Evolutionary conservation across 2,113 vertebrate species (phyloP).

Genomic region (Hucho hucho): DNA sequence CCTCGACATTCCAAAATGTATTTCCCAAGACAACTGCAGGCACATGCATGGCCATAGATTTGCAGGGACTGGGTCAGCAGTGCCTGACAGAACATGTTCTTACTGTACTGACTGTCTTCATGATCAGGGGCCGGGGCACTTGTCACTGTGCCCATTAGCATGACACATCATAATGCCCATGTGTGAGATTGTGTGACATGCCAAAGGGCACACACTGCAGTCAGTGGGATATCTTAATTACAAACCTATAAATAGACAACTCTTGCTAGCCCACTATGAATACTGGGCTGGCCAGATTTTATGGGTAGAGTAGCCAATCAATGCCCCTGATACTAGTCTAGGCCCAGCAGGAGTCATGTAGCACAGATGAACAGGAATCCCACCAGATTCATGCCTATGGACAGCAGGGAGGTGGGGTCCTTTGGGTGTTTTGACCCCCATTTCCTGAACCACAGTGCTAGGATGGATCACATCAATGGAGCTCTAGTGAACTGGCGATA

Average conservation of each 20-base stretch:
- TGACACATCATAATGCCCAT: conserved; percentile 46
- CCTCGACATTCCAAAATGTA: conserved; percentile 58
- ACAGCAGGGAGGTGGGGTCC: conserved; percentile 14
- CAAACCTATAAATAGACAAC: conserved; percentile 44
- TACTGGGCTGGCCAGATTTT: conserved; percentile 29
- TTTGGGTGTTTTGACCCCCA: conserved; percentile 21
- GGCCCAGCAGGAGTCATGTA: conserved; percentile 23
- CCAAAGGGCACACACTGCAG: conserved; percentile 48
- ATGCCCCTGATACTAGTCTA: conserved; percentile 30
- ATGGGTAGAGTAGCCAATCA: conserved; percentile 21
- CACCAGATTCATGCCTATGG: conserved; percentile 13
- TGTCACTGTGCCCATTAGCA: conserved; percentile 24
- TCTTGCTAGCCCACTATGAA: conserved; percentile 32
- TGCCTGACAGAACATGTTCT: conserved; percentile 18
- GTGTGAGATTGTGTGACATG: conserved; percentile 51
- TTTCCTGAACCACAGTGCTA: conserved; percentile 25
- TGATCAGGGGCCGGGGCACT: conserved; percentile 51
- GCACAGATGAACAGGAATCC: conserved; percentile 25
- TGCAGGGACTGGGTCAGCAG: conserved; percentile 12
- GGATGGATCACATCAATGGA: conserved; percentile 23
- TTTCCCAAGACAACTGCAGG: conserved; percentile 58
- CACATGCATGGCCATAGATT: conserved; percentile 29
- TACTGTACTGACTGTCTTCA: conserved; percentile 34
- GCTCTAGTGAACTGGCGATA: conserved; percentile 13
- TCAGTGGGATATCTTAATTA: conserved; percentile 59